Base-by-base conservation (phyloP, 2,888 invertebrate genomes). In the Danaus chrysippus region DNA sequence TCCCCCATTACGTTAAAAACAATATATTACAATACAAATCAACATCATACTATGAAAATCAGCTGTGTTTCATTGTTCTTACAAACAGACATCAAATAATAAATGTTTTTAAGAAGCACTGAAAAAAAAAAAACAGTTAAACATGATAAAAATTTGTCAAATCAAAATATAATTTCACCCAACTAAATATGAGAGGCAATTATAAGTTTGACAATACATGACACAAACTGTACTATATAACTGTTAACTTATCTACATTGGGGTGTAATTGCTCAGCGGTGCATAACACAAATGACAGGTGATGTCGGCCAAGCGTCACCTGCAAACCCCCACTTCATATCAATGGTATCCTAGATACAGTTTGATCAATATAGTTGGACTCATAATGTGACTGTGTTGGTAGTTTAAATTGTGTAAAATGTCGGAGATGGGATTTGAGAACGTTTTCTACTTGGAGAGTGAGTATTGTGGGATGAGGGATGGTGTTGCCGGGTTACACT, bases 361-460 rank as follows among this genome's bases (percentile, higher is more conserved):
- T 79, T 90, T 80, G 84, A 91, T 90, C 90, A 90, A 91, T 91
- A 90, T 76, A 71, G 76, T 77, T 74, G 70, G 23, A 34, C 23
- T 34, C 2, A 34, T 34, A 34, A 71, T 73, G 64, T 59, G 62
- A 73, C 73, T 78, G 71, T 68, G 70, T 65, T 73, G 71, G 63
- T 71, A 68, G 68, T 66, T 72, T 72, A 71, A 75, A 71, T 41
- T 62, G 61, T 70, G 63, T 67, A 87, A 83, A 82, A 91, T 91
- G 91, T 81, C 90, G 58, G 89, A 90, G 76, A 87, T 91, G 90
- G 90, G 84, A 57, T 88, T 91, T 76, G 91, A 91, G 76, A 89
- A 87, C 75, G 90, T 91, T 78, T 91, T 91, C 77, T 91, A 91
- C 77, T 79, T 91, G 57, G 91, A 91, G 76, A 91, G 91, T 91